phyloP scores from a whole-genome alignment of 2,797 vertebrate genomes.

The Cynodonichthys magdalenae region DNA sequence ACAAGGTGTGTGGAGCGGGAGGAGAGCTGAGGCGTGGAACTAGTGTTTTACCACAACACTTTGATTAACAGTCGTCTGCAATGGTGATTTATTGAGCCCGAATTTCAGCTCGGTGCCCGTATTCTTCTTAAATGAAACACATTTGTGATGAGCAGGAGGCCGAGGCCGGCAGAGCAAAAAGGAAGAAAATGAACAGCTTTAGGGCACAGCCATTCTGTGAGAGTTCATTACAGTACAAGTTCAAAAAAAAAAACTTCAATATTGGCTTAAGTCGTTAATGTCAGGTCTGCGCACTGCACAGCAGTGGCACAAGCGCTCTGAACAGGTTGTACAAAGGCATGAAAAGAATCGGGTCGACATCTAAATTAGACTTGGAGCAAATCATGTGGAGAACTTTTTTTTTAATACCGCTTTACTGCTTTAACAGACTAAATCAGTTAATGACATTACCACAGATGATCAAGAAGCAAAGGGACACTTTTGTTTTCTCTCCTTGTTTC shows the following conservation, averaged over 20 bases:
- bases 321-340: slow-evolving; percentile 24
- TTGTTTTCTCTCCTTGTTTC: not conserved
- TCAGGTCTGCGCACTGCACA: not conserved
- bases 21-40: not conserved
- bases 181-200: slow-evolving; percentile 72
- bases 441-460: slow-evolving; percentile 42
- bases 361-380: slow-evolving; percentile 57
- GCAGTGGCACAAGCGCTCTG: slow-evolving; percentile 1
- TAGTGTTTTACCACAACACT: not conserved
- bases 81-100: slow-evolving; percentile 44
- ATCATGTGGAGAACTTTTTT: slow-evolving; percentile 55
- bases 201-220: slow-evolving; percentile 71
- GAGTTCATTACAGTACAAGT: slow-evolving; percentile 66
- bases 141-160: slow-evolving; percentile 68
- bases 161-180: slow-evolving; percentile 64
- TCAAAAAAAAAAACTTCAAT: slow-evolving; percentile 29
- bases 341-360: slow-evolving; percentile 50
- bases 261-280: slow-evolving; percentile 53
- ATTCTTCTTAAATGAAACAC: slow-evolving; percentile 73
- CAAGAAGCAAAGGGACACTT: slow-evolving; percentile 12
- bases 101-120: slow-evolving; percentile 45
- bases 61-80: slow-evolving; percentile 51
- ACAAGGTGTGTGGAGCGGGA: not conserved
- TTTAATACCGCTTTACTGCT: slow-evolving; percentile 5
- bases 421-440: slow-evolving; percentile 36